phyloP scores from a whole-genome alignment of 1,140 invertebrate species.

The Atta colombica region DNA sequence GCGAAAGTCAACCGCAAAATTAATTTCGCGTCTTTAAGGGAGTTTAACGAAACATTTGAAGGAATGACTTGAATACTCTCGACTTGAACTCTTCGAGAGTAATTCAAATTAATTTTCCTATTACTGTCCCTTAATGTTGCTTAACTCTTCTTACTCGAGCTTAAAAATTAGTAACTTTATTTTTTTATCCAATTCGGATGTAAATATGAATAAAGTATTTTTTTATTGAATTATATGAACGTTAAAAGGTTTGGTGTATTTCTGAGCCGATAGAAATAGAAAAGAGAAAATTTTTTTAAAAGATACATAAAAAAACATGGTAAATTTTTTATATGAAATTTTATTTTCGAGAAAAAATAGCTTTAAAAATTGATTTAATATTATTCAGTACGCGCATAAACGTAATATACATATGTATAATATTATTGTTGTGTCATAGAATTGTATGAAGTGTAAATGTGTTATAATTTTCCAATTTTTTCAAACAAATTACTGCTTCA shows the following conservation, averaged over 20 bases:
- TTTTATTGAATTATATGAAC: not conserved
- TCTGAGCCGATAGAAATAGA: not conserved
- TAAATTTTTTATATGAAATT: not conserved
- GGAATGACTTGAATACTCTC: slow-evolving; percentile 12
- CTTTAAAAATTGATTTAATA: not conserved
- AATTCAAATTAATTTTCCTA: slow-evolving; percentile 54
- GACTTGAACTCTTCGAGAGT: slow-evolving; percentile 33
- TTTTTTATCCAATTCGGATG: not conserved
- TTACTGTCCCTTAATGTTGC: not conserved
- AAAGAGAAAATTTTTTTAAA: not conserved
- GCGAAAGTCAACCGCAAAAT: slow-evolving; percentile 62
- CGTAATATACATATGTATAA: not conserved
- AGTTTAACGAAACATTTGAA: slow-evolving; percentile 54
- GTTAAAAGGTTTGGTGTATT: not conserved
- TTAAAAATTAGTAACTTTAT: not conserved
- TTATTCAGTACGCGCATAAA: not conserved
- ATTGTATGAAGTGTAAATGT: too few species aligned
- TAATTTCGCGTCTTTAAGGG: slow-evolving; percentile 65
- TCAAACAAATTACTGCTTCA: too few species aligned
- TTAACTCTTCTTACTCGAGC: not conserved
- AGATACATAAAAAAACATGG: not conserved
- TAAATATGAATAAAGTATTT: slow-evolving; percentile 1
- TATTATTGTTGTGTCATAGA: too few species aligned
- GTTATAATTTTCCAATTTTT: too few species aligned
- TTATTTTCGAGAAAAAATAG: not conserved